Conservation (phyloP, 2,113 vertebrate genomes). For the Podocnemis expansa region DNA sequence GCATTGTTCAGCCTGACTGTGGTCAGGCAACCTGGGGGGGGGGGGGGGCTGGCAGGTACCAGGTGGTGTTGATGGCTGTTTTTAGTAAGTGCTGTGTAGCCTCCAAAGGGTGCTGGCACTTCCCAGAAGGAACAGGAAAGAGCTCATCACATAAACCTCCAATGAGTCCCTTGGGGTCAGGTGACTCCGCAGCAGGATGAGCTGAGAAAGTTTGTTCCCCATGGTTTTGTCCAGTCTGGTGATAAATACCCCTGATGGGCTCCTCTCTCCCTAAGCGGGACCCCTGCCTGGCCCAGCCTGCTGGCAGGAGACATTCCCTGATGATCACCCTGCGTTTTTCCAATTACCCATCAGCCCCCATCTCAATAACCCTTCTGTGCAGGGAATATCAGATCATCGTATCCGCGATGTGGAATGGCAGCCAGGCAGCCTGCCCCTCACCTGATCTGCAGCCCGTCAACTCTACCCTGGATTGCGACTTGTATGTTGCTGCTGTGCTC, state of each 20-base stretch:
- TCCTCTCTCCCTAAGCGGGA: too few species aligned
- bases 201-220: too few species aligned
- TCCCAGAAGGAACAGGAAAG: not conserved
- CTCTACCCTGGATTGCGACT: not conserved
- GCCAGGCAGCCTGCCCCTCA: not conserved
- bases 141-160: not conserved
- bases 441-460: not conserved
- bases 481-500: not conserved
- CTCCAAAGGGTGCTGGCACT: not conserved
- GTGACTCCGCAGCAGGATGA: too few species aligned
- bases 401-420: not conserved
- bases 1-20: not conserved
- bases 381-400: conserved; percentile 6
- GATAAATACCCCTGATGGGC: too few species aligned
- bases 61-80: not conserved
- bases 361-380: not conserved
- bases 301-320: too few species aligned
- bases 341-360: rapidly evolving
- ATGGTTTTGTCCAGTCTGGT: too few species aligned
- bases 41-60: too few species aligned
- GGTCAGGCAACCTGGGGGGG: too few species aligned
- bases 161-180: not conserved
- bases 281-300: too few species aligned
- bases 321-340: not conserved
- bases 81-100: too few species aligned